Evolutionary conservation across 2,888 invertebrate species (phyloP).

Genomic region (Synergus umbraculus): DNA sequence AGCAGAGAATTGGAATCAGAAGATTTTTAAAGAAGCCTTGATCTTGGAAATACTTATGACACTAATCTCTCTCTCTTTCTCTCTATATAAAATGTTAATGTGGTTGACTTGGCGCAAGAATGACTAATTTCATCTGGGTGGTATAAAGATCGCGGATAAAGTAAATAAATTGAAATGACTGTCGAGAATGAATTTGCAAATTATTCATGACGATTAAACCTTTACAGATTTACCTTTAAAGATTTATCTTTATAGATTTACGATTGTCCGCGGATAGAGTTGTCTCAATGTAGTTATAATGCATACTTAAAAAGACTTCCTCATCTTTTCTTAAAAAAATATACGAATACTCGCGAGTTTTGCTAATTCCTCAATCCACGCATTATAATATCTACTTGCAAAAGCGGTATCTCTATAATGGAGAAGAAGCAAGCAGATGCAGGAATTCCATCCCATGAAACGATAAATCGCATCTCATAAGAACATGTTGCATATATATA

Average conservation of each 20-base stretch:
- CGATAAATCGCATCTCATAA: not conserved
- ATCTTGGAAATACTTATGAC: constrained; percentile 58
- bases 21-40: constrained; percentile 42
- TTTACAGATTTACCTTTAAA: not conserved
- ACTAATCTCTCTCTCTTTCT: constrained; percentile 48
- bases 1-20: too few relatives aligned
- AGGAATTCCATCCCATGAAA: not conserved
- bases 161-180: constrained; percentile 56
- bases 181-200: constrained; percentile 4
- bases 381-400: not conserved
- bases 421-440: not conserved
- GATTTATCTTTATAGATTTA: too few relatives aligned
- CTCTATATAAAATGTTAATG: constrained; percentile 44
- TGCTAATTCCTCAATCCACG: not conserved
- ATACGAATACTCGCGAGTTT: not conserved
- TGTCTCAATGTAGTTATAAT: too few relatives aligned
- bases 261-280: too few relatives aligned
- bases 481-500: constrained; percentile 4
- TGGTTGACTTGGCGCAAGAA: constrained; percentile 40
- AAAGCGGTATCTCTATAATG: not conserved
- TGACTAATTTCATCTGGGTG: constrained; percentile 45
- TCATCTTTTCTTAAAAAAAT: not conserved
- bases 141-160: constrained; percentile 57
- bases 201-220: not conserved
- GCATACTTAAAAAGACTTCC: not conserved